Percentiles rank a stretch among this genome's conserved stretches.
These are phyloP conservation scores for Ophioninae sp. DNA, from an alignment of 2,888 invertebrate genomes.

Conservation along the genomic window DNA sequence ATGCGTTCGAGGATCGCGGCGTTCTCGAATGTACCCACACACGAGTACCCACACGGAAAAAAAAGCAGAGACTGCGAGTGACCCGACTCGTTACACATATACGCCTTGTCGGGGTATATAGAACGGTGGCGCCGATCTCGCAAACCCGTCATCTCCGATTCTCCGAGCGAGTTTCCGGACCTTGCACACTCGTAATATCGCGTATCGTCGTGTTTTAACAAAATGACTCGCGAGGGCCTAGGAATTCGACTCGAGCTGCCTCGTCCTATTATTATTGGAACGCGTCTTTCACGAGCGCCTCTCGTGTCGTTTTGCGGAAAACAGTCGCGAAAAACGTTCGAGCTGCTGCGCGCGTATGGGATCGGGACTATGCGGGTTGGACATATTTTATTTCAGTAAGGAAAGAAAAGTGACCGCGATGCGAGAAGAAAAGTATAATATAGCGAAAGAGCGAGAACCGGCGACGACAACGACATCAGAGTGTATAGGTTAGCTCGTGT, in stretches of 20 bases:
- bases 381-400: not conserved
- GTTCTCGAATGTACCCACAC: constrained; percentile 7
- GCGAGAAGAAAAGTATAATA: constrained; percentile 36
- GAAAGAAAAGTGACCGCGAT: constrained; percentile 9
- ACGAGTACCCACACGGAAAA: constrained; percentile 1
- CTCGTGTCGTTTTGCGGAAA: no score
- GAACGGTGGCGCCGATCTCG: constrained; percentile 65
- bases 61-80: constrained; percentile 20
- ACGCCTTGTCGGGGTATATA: constrained; percentile 1
- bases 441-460: not conserved
- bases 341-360: not conserved
- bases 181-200: no score
- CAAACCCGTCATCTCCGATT: constrained; percentile 20
- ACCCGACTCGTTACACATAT: constrained; percentile 8
- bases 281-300: not conserved
- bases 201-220: no score
- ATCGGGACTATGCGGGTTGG: not conserved
- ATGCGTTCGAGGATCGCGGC: constrained; percentile 59
- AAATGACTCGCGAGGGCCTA: constrained; percentile 6
- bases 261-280: constrained; percentile 34
- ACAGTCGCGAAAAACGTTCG: not conserved
- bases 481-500: no score
- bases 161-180: constrained; percentile 22
- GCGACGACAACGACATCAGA: no score
- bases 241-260: constrained; percentile 45